Conservation (phyloP, 2,797 vertebrate species). For the Pachyuromys duprasi region DNA sequence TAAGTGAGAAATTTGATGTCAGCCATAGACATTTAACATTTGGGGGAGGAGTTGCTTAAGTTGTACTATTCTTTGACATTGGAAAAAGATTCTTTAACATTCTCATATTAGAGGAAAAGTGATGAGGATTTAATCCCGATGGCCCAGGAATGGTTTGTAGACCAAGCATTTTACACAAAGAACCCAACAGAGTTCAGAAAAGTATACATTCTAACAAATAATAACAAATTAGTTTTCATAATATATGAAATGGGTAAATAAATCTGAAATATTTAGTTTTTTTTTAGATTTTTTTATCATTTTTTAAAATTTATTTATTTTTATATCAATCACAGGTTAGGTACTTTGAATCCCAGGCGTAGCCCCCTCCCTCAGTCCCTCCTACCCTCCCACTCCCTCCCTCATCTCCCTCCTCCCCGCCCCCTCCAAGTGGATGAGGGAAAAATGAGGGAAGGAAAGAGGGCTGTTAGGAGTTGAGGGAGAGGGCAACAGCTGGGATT, state of each 20-base stretch:
- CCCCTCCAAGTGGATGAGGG: too few species aligned
- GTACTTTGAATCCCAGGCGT: too few species aligned
- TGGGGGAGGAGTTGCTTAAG: neutral
- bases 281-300: neutral
- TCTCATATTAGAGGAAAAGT: neutral
- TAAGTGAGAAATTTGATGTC: neutral
- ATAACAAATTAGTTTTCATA: neutral
- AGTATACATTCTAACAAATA: neutral
- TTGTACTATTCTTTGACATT: neutral
- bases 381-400: too few species aligned
- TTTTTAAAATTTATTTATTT: too few species aligned
- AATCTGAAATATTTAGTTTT: neutral
- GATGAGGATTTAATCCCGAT: neutral
- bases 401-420: too few species aligned
- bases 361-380: too few species aligned
- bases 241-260: neutral
- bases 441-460: too few species aligned
- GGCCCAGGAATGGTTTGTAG: neutral
- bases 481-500: too few species aligned
- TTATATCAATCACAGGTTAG: too few species aligned
- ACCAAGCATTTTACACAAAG: neutral
- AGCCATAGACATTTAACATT: neutral
- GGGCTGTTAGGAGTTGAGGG: too few species aligned
- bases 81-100: neutral
- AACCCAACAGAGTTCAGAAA: neutral